A percentile compares a stretch with the other conserved stretches of the same genome.
Evolutionary conservation across 2,888 invertebrate species (phyloP).

Genomic region (Drosophila cognata): DNA sequence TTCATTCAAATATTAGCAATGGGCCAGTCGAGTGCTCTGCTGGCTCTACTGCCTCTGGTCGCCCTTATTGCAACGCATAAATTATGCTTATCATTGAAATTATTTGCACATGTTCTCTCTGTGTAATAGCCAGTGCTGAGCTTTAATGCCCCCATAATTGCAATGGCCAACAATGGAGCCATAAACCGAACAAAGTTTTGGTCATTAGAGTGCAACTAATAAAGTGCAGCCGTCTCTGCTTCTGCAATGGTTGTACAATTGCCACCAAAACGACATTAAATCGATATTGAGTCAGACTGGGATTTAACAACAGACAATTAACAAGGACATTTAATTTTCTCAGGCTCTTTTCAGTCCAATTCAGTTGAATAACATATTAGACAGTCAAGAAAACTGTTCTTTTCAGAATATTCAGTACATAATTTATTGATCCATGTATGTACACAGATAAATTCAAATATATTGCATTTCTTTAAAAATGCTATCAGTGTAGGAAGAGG

Average conservation of each 20-base stretch:
- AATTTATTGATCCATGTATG: neutral
- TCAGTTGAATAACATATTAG: neutral
- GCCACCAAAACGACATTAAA: conserved; percentile 23
- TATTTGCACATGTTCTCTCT: conserved; percentile 73
- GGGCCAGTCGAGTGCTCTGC: conserved; percentile 24
- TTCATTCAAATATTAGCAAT: conserved; percentile 59
- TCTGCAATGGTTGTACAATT: conserved; percentile 16
- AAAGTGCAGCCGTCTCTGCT: conserved; percentile 52
- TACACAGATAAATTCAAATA: neutral
- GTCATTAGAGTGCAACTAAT: conserved; percentile 56
- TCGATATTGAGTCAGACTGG: conserved; percentile 24
- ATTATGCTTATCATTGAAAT: conserved; percentile 75
- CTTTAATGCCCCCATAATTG: conserved; percentile 73
- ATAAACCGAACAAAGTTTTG: conserved; percentile 53
- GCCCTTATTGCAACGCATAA: conserved; percentile 65
- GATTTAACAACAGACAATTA: conserved; percentile 8
- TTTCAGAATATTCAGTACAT: neutral
- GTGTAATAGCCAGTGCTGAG: conserved; percentile 33
- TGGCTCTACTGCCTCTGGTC: conserved; percentile 1
- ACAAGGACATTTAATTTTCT: neutral
- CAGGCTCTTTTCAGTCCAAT: neutral
- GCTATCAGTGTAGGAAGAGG: neutral
- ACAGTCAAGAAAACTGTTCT: neutral
- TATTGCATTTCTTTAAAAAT: neutral
- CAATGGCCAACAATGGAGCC: conserved; percentile 66